These are phyloP conservation scores for Pteropus alecto DNA, from an alignment of 2,113 vertebrate genomes.

Conservation along the genomic window DNA sequence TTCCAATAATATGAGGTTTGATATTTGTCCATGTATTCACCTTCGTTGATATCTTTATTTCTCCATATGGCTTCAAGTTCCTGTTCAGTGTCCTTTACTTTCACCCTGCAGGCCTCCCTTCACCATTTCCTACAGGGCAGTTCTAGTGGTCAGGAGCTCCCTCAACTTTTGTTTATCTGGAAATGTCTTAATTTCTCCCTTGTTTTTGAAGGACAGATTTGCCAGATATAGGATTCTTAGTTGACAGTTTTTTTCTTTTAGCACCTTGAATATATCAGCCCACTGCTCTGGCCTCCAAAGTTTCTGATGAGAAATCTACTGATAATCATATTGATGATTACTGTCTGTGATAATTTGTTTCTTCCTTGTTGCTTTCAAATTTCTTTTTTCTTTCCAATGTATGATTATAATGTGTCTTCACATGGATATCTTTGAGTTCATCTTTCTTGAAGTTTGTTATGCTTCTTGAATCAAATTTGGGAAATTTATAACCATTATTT, in stretches of 20 bases:
- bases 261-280: not conserved
- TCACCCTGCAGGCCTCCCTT: not conserved
- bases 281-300: not conserved
- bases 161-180: not conserved
- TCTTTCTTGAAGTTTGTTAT: not conserved
- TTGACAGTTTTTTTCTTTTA: not conserved
- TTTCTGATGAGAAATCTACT: not conserved
- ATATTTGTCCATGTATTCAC: not conserved
- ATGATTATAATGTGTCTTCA: not conserved
- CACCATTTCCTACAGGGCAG: not conserved
- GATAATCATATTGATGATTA: not conserved
- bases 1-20: not conserved
- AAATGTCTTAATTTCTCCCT: not conserved
- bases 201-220: not conserved
- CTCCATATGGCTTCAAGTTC: not conserved
- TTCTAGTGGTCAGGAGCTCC: not conserved
- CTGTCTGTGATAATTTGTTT: not conserved
- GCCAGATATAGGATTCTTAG: not conserved
- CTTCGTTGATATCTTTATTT: not conserved
- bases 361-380: not conserved
- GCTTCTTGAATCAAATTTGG: not conserved
- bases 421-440: not conserved
- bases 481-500: not conserved
- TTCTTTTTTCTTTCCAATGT: not conserved
- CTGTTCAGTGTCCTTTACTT: not conserved